Evolutionary conservation across 2,888 invertebrate genomes (phyloP).

Genomic region (Apodemia zela): DNA sequence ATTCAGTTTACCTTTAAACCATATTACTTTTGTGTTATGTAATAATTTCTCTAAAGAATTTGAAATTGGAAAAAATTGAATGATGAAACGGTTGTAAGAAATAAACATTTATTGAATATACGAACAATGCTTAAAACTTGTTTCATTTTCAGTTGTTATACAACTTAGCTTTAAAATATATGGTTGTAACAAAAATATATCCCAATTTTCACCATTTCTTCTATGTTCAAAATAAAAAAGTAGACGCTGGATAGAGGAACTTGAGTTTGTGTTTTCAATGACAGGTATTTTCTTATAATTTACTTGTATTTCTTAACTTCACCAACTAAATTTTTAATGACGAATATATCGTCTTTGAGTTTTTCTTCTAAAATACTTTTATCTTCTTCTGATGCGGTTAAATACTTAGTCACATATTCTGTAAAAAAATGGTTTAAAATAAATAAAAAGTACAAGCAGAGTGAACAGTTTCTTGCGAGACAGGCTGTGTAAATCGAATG

Average conservation of each 20-base stretch:
- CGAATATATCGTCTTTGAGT: slow-evolving; percentile 53
- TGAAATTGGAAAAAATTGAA: too few species aligned
- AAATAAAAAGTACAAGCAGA: neutral
- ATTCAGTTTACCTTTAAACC: too few species aligned
- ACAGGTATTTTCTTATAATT: slow-evolving; percentile 20
- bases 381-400: slow-evolving; percentile 57
- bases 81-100: neutral
- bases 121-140: neutral
- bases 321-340: slow-evolving; percentile 56
- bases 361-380: slow-evolving; percentile 50
- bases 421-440: slow-evolving; percentile 33
- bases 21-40: too few species aligned
- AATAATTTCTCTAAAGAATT: too few species aligned
- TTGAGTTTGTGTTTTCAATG: too few species aligned
- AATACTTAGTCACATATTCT: slow-evolving; percentile 65
- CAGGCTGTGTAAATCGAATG: too few species aligned
- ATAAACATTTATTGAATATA: slow-evolving; percentile 11
- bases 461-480: too few species aligned
- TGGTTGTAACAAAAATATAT: neutral
- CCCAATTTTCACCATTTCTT: neutral
- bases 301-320: slow-evolving; percentile 67
- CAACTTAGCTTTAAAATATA: too few species aligned
- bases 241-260: too few species aligned
- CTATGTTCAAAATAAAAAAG: too few species aligned
- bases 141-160: neutral